Conservation (phyloP, 2,888 invertebrate species). For the Dorcus hopei region DNA sequence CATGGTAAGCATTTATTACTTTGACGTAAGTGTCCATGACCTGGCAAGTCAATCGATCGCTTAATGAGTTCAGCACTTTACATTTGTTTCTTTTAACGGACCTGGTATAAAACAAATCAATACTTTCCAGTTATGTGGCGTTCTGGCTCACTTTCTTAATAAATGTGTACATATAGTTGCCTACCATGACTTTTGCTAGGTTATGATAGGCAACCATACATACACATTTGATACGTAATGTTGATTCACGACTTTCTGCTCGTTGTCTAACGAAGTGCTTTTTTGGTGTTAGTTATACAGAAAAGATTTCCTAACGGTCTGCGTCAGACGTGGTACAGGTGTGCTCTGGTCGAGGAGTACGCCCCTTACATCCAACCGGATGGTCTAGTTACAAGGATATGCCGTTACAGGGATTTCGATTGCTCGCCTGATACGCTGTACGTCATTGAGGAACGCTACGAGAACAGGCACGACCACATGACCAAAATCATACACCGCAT, state of each 20-base stretch:
- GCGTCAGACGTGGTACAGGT: constrained; percentile 67
- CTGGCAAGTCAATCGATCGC: no score
- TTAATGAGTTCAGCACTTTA: no score
- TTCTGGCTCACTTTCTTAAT: no score
- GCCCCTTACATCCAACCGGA: constrained; percentile 72
- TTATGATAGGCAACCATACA: no score
- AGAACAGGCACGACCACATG: constrained; percentile 66
- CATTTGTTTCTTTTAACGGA: no score
- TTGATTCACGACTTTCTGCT: no score
- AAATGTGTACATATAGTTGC: no score
- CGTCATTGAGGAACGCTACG: constrained; percentile 59
- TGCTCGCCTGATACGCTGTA: constrained; percentile 45
- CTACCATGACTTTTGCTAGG: no score
- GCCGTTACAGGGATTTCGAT: constrained; percentile 60
- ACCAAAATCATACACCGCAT: constrained; percentile 55
- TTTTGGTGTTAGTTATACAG: constrained; percentile 31
- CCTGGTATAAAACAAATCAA: no score
- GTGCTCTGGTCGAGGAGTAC: constrained; percentile 71
- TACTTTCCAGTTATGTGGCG: no score
- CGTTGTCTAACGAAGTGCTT: no score
- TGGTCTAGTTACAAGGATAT: constrained; percentile 66
- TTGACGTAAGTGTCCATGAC: not conserved
- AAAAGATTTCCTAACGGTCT: constrained; percentile 72
- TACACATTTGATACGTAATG: no score
- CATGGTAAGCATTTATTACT: constrained; percentile 45